Evolutionary conservation across 23 tunicate species (phyloP).

Genomic region (Halocynthia roretzi): DNA sequence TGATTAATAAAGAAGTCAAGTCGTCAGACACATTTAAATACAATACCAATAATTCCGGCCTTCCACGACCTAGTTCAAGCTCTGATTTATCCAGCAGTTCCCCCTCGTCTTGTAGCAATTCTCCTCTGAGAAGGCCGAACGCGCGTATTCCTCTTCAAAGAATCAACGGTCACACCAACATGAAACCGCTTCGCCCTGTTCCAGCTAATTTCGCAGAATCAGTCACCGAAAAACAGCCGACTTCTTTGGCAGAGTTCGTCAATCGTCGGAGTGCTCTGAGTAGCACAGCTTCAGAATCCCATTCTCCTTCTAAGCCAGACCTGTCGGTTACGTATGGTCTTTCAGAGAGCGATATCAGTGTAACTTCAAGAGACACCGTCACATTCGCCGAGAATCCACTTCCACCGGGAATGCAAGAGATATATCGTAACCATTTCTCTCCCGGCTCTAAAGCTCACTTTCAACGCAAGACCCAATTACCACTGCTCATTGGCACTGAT

Average conservation of each 20-base stretch:
- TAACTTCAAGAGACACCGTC: constrained; percentile 7
- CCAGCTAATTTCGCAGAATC: not conserved
- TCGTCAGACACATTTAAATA: not conserved
- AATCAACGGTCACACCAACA: constrained; percentile 1
- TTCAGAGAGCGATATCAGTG: not conserved
- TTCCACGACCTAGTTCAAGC: constrained; percentile 1
- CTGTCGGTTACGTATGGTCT: not conserved
- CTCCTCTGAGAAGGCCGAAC: not conserved
- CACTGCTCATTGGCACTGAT: constrained; percentile 45
- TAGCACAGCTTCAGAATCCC: not conserved
- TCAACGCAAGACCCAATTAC: constrained; percentile 36
- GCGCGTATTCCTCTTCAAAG: constrained; percentile 12
- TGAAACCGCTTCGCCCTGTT: constrained; percentile 16
- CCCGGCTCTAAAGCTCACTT: constrained; percentile 39
- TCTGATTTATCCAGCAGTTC: constrained; percentile 14
- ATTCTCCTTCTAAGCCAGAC: not conserved
- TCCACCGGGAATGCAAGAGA: constrained; percentile 9
- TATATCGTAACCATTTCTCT: constrained; percentile 21
- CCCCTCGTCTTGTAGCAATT: constrained; percentile 4
- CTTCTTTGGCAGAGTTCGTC: no score
- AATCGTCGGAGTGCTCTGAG: no score
- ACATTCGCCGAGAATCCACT: constrained; percentile 9
- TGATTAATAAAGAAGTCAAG: not conserved
- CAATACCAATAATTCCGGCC: not conserved
- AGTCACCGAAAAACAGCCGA: no score